These are phyloP conservation scores for Tragopan temminckii DNA, from an alignment of 2,797 vertebrate species.

Conservation along the genomic window DNA sequence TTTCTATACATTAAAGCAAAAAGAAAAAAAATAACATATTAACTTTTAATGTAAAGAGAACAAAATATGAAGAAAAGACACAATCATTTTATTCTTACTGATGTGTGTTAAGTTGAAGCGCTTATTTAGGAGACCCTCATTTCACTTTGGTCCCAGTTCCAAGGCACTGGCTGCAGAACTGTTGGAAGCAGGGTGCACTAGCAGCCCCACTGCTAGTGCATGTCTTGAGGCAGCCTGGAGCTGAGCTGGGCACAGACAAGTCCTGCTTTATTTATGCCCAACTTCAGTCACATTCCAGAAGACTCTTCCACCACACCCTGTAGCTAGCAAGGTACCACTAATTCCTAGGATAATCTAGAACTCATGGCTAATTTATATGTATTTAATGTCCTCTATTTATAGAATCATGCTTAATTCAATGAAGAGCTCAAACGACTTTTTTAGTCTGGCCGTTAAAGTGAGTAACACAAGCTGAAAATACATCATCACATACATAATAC, in stretches of 20 bases:
- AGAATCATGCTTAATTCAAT: constrained; percentile 7
- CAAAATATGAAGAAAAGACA: background rate
- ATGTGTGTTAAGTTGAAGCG: background rate
- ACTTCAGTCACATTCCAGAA: constrained; percentile 16
- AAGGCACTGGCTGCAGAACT: background rate
- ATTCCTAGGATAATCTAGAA: constrained; percentile 36
- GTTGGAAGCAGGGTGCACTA: background rate
- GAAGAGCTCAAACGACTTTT: background rate
- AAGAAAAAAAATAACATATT: background rate
- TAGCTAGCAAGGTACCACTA: constrained; percentile 10
- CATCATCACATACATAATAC: background rate
- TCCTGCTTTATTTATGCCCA: constrained; percentile 44
- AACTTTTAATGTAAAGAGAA: background rate
- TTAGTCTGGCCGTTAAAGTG: background rate
- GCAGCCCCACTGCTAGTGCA: background rate
- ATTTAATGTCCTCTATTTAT: constrained; percentile 36
- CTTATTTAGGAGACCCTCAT: background rate
- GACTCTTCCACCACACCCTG: background rate
- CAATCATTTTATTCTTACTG: background rate
- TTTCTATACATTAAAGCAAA: background rate
- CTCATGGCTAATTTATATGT: constrained; percentile 30
- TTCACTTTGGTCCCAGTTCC: background rate
- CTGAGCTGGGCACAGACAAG: constrained; percentile 12
- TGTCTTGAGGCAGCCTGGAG: constrained; percentile 7
- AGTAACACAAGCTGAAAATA: background rate